phyloP scores from a whole-genome alignment of 2,113 vertebrate genomes.

The Perca flavescens region DNA sequence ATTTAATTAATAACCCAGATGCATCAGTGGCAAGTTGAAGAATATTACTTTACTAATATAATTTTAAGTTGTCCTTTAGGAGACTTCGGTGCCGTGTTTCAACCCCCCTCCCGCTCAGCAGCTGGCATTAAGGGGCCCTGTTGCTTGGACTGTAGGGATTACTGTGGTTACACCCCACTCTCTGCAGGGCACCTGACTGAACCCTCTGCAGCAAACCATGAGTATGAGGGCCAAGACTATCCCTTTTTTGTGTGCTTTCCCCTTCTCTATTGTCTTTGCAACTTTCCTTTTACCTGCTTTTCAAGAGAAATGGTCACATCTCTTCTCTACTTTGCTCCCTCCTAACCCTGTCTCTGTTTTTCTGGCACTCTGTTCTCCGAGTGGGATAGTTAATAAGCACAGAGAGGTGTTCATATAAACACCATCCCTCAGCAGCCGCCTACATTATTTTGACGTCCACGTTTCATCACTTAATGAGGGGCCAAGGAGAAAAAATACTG shows the following conservation, averaged over 20 bases:
- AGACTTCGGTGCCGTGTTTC: conserved; percentile 5
- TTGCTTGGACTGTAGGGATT: conserved; percentile 22
- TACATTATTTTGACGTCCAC: conserved; percentile 17
- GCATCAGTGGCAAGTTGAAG: neutral
- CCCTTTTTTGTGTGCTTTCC: neutral
- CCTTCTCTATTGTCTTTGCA: neutral
- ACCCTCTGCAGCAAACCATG: neutral
- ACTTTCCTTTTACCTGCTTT: neutral
- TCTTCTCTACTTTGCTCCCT: neutral
- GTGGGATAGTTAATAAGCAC: conserved; percentile 14
- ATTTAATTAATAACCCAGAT: neutral
- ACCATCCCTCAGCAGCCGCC: conserved; percentile 34
- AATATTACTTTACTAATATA: neutral
- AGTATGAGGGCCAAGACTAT: neutral
- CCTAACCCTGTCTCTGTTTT: neutral
- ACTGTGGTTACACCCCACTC: conserved; percentile 20
- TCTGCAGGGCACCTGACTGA: conserved; percentile 37
- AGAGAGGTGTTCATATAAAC: conserved; percentile 41
- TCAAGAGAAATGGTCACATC: neutral
- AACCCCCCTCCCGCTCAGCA: conserved; percentile 12
- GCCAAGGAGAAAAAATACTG: neutral
- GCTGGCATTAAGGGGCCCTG: conserved; percentile 40
- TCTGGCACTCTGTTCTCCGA: neutral
- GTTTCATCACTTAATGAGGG: conserved; percentile 44
- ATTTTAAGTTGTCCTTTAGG: conserved; percentile 19